Base-by-base conservation (phyloP, 2,888 invertebrate genomes). In the Mechanitis mazaeus region DNA sequence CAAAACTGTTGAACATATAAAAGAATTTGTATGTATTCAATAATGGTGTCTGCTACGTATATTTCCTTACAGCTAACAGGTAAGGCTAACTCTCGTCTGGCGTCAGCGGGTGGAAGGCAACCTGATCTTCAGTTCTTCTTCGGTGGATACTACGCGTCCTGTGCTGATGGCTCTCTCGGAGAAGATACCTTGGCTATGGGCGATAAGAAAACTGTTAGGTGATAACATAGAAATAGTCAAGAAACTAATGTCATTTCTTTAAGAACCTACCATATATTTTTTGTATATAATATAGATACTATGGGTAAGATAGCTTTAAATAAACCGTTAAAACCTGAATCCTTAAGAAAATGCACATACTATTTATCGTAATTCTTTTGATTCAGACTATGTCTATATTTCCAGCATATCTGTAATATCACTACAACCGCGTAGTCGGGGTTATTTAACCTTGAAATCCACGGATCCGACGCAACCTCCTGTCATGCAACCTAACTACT, bases 401-500 rank as follows among this genome's bases (percentile, higher is more conserved):
- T 50, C 7, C 77, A 91, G 90, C 46, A 89, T 94, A 60, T 92
- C 92, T 2, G 93, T 93, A 0, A 91, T 94, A 56, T 89, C 92
- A 12, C 77, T 94, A 1, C 94, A 94, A 60, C 94, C 94, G 0
- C 92, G 92, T 63, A 94, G 94, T 69, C 88, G 92, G 69, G 94
- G 94, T 0, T 89, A 90, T 72, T 70, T 94, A 3, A 88, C 91
- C 5, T 85, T 97, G 53, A 91, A 91, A 60, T 93, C 93, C 0
- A 90, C 90, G 33, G 92, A 96, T 81, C 96, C 96, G 0, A 75
- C 91, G 20, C 91, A 91, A 6, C 90, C 93, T 46, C 96, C 96
- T 0, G 67, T 93, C n/a, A 93, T 97, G 80, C 92, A 94, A 69
- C 94, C 94, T 0, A 95, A 96, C 79, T 96, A 97, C 80, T 90